Base-by-base conservation (phyloP, 1,140 invertebrate species). In the Diachasma alloeum region DNA sequence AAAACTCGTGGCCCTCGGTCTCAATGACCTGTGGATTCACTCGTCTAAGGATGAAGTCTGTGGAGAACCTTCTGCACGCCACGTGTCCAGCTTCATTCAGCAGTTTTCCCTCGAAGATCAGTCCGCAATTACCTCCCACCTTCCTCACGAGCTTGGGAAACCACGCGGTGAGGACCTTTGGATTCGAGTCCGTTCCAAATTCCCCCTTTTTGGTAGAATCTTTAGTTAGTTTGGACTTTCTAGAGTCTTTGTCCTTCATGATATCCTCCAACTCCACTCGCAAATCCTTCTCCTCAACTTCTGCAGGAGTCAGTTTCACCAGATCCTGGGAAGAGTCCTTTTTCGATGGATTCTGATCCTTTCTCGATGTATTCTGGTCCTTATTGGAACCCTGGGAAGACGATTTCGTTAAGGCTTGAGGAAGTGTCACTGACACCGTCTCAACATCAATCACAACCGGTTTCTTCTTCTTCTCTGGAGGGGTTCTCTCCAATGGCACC, bases 71-170 rank as follows among this genome's bases (percentile, higher is more conserved):
- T 59, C 76, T 84, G 13, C 78, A n/a, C 0, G 81, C 15, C 59
- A 83, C 22, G 15, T 85, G 80, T 13, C 82, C 84, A 78, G 71
- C 77, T 22, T 86, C 82, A 39, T 80, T 80, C 0, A 80, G n/a
- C 17, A 87, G 77, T 73, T 81, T 83, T 46, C 86, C 86, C 74
- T 85, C 76, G 66, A 87, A 87, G 31, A 74, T 74, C 67, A 85
- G 81, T 37, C 75, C 71, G 22, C 76, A 79, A 9, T 72, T 63
- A 24, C 10, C 19, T 13, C 74, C 46, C 0, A 75, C 42, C n/a
- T 72, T 63, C 4, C 48, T 13, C 39, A 79, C 24, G 17, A 86
- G 76, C 26, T 59, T 75, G 6, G 84, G 84, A 9, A 67, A n/a
- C 84, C 84, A 86, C 17, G 56, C 5, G 1, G 59, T 78, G n/a